Evolutionary conservation across 2,888 invertebrate species (phyloP).

Genomic region (Phragmatobia fuliginosa): DNA sequence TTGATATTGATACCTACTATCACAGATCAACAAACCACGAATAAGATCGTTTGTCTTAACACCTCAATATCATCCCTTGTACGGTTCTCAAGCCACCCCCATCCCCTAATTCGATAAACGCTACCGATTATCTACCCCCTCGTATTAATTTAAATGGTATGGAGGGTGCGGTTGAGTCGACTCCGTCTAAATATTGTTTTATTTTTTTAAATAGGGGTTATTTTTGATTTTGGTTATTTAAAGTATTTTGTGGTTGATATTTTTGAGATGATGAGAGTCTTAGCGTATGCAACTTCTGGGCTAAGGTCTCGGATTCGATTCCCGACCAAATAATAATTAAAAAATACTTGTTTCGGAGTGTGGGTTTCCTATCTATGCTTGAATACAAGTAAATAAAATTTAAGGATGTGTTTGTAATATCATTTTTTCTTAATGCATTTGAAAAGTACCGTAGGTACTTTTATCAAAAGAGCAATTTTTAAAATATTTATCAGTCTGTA

Average conservation of each 20-base stretch:
- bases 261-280: neutral
- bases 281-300: too few species aligned
- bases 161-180: conserved; percentile 33
- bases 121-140: conserved; percentile 51
- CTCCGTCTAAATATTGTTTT: conserved; percentile 30
- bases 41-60: conserved; percentile 16
- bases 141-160: conserved; percentile 45
- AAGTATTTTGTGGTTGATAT: neutral
- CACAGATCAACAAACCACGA: neutral
- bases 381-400: too few species aligned
- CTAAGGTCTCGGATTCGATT: too few species aligned
- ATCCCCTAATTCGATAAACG: conserved; percentile 57
- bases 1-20: too few species aligned
- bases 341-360: too few species aligned
- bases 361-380: too few species aligned
- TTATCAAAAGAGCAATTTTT: too few species aligned
- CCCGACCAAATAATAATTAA: too few species aligned
- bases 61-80: conserved; percentile 21
- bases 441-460: too few species aligned
- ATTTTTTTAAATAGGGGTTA: conserved; percentile 27
- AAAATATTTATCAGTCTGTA: too few species aligned
- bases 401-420: too few species aligned
- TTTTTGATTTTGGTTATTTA: conserved; percentile 13
- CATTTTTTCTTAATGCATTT: too few species aligned
- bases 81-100: conserved; percentile 18